Conservation (phyloP, 2,888 invertebrate species). For the Lepidocyrtinus sp. region DNA sequence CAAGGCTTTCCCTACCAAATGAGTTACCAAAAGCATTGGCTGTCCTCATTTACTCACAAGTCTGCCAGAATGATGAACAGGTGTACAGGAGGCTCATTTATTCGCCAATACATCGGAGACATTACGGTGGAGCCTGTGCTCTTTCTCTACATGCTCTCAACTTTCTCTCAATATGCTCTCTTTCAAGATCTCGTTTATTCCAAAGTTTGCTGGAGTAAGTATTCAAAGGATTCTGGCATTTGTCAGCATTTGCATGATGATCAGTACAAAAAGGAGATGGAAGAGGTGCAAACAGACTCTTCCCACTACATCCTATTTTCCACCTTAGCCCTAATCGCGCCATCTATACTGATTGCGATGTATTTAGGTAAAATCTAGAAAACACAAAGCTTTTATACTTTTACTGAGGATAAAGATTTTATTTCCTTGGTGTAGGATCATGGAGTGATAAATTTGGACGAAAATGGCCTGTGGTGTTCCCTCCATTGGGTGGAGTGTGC, state of each 20-base stretch:
- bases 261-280: slow-evolving; percentile 65
- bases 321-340: slow-evolving; percentile 70
- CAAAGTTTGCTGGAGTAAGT: slow-evolving; percentile 72
- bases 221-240: slow-evolving; percentile 41
- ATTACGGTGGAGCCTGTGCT: slow-evolving; percentile 74
- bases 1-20: too few species aligned
- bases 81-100: slow-evolving; percentile 11
- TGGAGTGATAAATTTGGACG: slow-evolving; percentile 73
- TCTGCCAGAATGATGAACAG: slow-evolving; percentile 48
- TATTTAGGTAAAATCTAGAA: too few species aligned
- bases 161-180: slow-evolving; percentile 72
- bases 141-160: slow-evolving; percentile 73
- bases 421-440: slow-evolving; percentile 40
- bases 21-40: slow-evolving; percentile 49
- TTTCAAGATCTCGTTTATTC: slow-evolving; percentile 73
- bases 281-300: slow-evolving; percentile 70
- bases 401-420: slow-evolving; percentile 70
- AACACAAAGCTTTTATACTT: slow-evolving; percentile 70
- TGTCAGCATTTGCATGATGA: slow-evolving; percentile 68
- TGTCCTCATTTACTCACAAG: slow-evolving; percentile 38
- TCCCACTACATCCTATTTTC: slow-evolving; percentile 71
- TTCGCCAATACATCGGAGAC: slow-evolving; percentile 45
- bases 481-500: slow-evolving; percentile 72
- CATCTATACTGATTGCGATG: slow-evolving; percentile 71
- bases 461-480: slow-evolving; percentile 73